Base-by-base conservation (phyloP, 2,797 vertebrate species). In the Sebastes taczanowskii region DNA sequence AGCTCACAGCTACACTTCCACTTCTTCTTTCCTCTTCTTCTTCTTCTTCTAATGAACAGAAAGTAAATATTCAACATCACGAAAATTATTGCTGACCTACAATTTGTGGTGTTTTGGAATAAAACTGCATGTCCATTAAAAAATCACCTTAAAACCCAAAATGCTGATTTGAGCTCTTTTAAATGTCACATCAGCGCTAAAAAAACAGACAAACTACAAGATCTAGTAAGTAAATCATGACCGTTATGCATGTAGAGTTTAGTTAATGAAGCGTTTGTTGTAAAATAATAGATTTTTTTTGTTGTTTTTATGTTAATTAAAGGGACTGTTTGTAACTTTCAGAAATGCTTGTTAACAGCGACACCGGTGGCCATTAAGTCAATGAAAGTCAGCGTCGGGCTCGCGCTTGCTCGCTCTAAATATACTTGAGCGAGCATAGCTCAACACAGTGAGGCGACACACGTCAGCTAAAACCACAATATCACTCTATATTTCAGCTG, bases 1-100 rank as follows among this genome's bases (percentile, higher is more conserved):
- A 73, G 34, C 60, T 58, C 75, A 62, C 70, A 11, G 46, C 67
- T 38, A 11, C 74, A 66, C 56, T 66, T 49, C n/a, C 16, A 42
- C 82, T 86, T 75, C 64, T 85, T 59, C 63, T 71, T 79, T 76
- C 27, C 34, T 67, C 46, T 29, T 38, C 20, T 53, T 32, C 11
- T 29, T 55, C 30, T 18, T 29, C 30, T 18, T 23, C 20, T 9
- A 6, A 20, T 30, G 4, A 83, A 23, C 76, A 63, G 14, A 81
- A 59, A 49, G 35, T 29, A 52, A 42, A 65, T 3, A 27, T 6
- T n/a, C 7, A 11, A 1, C 20, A 7, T 6, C 2, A 11, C 0
- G 0, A n/a, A n/a, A 11, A 5, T 7, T 20, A 1, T 30, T 8
- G 14, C 10, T 55, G 52, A 56, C 1, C n/a, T 55, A 32, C 6